These are phyloP conservation scores for Strigamia maritima DNA, from an alignment of 2,888 invertebrate genomes.

Conservation along the genomic window DNA sequence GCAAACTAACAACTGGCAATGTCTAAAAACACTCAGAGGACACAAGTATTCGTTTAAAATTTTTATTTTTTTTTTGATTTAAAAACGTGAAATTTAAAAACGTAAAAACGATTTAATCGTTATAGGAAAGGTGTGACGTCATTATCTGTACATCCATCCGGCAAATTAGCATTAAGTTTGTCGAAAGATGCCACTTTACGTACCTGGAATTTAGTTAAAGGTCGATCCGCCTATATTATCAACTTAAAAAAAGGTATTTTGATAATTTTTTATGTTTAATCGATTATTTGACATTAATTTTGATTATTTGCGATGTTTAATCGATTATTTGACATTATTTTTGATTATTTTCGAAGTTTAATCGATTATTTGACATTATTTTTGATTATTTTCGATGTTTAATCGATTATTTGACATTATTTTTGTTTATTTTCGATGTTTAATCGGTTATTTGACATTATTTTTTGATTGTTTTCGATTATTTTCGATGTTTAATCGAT, in stretches of 20 bases:
- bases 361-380: too few species aligned
- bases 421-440: not conserved
- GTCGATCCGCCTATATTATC: constrained; percentile 82
- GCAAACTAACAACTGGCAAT: constrained; percentile 78
- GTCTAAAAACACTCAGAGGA: constrained; percentile 69
- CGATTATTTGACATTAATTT: constrained; percentile 44
- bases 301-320: constrained; percentile 35
- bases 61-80: too few species aligned
- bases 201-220: constrained; percentile 93
- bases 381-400: too few species aligned
- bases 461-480: constrained; percentile 46
- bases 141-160: constrained; percentile 80
- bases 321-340: constrained; percentile 44
- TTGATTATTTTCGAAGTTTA: too few species aligned
- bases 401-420: too few species aligned
- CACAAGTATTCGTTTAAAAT: constrained; percentile 61
- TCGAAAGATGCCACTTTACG: constrained; percentile 77
- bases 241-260: constrained; percentile 67
- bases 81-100: not conserved
- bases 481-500: too few species aligned
- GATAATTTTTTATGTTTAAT: not conserved
- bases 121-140: constrained; percentile 60
- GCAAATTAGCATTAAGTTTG: constrained; percentile 81
- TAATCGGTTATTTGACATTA: constrained; percentile 41
- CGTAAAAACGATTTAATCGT: too few species aligned